Evolutionary conservation across 2,888 invertebrate genomes (phyloP), one percentile per base, ranked within the genome.

Genomic region (Noctua janthe): DNA sequence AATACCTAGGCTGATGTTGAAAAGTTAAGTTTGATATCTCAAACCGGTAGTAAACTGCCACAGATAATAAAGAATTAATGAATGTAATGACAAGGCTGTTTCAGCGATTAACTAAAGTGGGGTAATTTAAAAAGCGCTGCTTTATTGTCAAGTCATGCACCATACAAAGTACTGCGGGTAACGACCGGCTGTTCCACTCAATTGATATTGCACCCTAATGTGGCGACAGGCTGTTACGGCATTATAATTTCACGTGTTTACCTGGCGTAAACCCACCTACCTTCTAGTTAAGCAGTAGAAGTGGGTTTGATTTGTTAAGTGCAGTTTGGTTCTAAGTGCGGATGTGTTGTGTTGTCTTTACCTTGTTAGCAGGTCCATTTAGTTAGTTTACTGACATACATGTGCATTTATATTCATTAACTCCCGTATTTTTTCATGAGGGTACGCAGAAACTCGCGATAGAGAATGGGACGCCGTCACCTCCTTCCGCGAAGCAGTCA

Each of bases 181-280:
- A 83, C 66, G 72, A 49, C 47, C 49, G n/a, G 20, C 77, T 54
- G 66, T 74, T 74, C 39, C 20, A 51, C 71, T 39, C 71, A 43
- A 80, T 83, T 76, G 73, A 64, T 74, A 78, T 76, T 83, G 83
- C 80, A 56, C 47, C 51, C 39, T 74, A 83, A 82, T 78, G 77
- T 83, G 83, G 69, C n/a, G 67, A 80, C 82, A 88, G n/a, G 66
- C 39, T 70, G 71, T 67, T 82, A 62, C 13, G 2, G 67, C 71
- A 67, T 74, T 86, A 66, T 39, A 49, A 72, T 71, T 74, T 74
- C 15, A 76, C 70, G 64, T 82, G 74, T 75, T 84, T 73, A 66
- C 62, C 8, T 59, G 47, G 47, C n/a, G n/a, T 69, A 39, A 83
- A 20, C 29, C 29, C 29, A 62, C 6, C 2, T 62, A 62, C 17